A percentile compares a stretch with the other conserved stretches of the same genome.
These are phyloP conservation scores for Saccostrea cuccullata DNA, from an alignment of 1,140 invertebrate genomes.

Conservation along the genomic window DNA sequence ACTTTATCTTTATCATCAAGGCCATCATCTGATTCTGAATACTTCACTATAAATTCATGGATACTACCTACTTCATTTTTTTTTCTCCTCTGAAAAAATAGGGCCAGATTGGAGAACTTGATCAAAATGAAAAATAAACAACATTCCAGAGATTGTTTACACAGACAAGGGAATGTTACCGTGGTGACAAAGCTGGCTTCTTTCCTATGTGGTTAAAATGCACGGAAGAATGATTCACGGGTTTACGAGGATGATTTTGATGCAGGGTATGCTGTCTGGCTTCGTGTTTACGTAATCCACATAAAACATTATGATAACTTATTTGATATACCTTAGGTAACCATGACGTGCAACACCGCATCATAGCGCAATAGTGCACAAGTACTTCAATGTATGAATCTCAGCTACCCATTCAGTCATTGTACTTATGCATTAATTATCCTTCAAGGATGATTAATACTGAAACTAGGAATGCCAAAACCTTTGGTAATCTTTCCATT, in stretches of 20 bases:
- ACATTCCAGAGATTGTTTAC: background rate
- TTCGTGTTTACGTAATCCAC: background rate
- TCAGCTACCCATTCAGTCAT: no score
- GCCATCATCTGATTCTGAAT: no score
- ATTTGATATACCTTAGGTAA: background rate
- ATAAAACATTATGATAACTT: background rate
- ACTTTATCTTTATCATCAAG: no score
- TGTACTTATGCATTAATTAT: background rate
- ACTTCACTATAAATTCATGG: no score
- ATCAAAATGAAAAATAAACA: constrained; percentile 30
- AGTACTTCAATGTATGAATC: background rate
- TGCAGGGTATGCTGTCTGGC: background rate
- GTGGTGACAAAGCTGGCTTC: background rate
- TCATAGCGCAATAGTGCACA: background rate
- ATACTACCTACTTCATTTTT: no score
- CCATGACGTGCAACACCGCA: background rate
- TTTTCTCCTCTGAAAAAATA: background rate
- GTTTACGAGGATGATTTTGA: background rate
- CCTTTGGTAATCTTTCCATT: background rate
- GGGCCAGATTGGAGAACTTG: background rate
- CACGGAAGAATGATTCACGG: constrained; percentile 13
- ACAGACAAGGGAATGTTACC: background rate
- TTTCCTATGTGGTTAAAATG: background rate
- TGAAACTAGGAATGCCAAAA: background rate
- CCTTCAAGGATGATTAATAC: background rate